Conservation (phyloP, 1,140 invertebrate genomes). For the Bombus sibiricus region DNA sequence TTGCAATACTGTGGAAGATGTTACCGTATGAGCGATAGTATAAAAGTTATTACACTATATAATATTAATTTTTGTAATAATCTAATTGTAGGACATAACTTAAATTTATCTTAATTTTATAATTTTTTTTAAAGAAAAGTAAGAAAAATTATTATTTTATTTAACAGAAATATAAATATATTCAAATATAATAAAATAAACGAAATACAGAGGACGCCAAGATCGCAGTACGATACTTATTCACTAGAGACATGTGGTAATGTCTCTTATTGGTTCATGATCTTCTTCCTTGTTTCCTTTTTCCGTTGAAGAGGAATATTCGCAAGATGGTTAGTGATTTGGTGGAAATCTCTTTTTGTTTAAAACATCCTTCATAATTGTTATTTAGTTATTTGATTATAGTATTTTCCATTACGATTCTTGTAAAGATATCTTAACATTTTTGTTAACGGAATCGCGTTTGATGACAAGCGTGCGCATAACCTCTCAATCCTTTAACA, state of each 20-base stretch:
- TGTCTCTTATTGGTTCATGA: neutral
- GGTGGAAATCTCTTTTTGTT: constrained; percentile 50
- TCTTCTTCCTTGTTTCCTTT: constrained; percentile 24
- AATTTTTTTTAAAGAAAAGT: neutral
- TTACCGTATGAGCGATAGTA: no score
- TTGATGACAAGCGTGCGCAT: neutral
- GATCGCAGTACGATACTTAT: neutral
- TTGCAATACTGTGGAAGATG: neutral
- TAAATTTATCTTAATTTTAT: neutral
- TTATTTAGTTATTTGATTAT: neutral
- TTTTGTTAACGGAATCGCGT: neutral
- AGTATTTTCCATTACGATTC: neutral
- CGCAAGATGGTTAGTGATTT: constrained; percentile 58
- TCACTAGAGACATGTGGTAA: neutral
- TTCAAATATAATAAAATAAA: neutral
- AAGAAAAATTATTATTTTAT: neutral
- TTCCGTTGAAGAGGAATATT: neutral
- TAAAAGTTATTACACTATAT: neutral
- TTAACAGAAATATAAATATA: neutral
- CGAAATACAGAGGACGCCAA: neutral
- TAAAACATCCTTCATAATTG: constrained; percentile 32
- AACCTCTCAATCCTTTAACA: constrained; percentile 29
- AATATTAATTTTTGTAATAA: neutral
- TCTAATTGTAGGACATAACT: neutral
- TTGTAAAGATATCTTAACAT: neutral